Evolutionary conservation across 2,888 invertebrate genomes (phyloP), one percentile per base, ranked within the genome.

Genomic region (Cinara cedri): DNA sequence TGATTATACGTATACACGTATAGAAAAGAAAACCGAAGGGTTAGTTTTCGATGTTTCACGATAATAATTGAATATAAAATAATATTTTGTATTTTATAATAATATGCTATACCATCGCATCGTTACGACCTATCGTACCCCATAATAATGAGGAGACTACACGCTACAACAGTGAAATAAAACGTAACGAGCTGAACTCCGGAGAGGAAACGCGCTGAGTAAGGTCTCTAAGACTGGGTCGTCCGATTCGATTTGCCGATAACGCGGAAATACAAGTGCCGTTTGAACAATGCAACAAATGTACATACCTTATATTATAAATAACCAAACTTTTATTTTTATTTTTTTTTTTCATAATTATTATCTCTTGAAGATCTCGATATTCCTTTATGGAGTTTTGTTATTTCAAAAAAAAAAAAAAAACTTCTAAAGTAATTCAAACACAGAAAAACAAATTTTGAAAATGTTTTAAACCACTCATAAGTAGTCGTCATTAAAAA

Each of bases 241-340:
- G 44, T 21, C n/a, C 16, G 21, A 57, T 57, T 71, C 44, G 14
- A 57, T 55, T 71, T 21, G 42, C 11, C 13, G n/a, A 68, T 68
- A 68, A 68, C n/a, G 34, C 34, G 34, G 19, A 44, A 44, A n/a
- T 44, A 57, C 16, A n/a, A 57, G 55, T 57, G 46, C 16, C 10
- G 57, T 57, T 57, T n/a, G 46, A 44, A 2, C 4, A 57, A 44
- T 11, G 34, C 24, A 9, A 24, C 49, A 46, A 72, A 51, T 26
- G 16, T n/a, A 46, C n/a, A 11, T 24, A n/a, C n/a, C n/a, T n/a
- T n/a, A n/a, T n/a, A 24, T 19, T 21, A 16, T 16, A 46, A 11
- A 24, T 16, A 24, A 44, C 10, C 34, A 24, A 57, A 71, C 34
- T 1, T 42, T 3, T 34, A 34, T 34, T 34, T 34, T 34, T 34